These are phyloP conservation scores for Pogonomyrmex californicus DNA, from an alignment of 1,140 invertebrate species.

Conservation along the genomic window DNA sequence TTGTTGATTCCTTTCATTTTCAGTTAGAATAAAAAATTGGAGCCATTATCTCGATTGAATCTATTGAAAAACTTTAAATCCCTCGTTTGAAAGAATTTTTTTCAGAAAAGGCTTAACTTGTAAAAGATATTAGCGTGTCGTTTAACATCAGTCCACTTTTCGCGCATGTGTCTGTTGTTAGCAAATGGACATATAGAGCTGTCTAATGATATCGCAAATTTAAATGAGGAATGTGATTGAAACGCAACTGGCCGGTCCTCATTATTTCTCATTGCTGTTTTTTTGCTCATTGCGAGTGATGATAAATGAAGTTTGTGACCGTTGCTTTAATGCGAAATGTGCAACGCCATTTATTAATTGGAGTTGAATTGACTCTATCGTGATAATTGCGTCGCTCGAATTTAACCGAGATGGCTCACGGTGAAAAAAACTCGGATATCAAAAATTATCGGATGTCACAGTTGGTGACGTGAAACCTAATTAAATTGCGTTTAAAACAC, in stretches of 20 bases:
- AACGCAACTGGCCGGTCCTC: neutral
- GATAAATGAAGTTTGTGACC: neutral
- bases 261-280: neutral
- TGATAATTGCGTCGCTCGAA: neutral
- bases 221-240: neutral
- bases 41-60: no score
- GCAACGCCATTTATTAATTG: slow-evolving; percentile 35
- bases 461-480: neutral
- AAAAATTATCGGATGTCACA: neutral
- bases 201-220: neutral
- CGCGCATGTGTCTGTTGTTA: neutral
- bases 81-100: no score
- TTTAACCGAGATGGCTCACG: neutral
- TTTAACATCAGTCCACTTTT: neutral
- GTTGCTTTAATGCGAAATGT: slow-evolving; percentile 28
- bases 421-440: slow-evolving; percentile 17
- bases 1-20: no score
- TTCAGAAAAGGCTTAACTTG: neutral
- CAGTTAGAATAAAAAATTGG: no score
- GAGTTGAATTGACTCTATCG: neutral
- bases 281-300: neutral
- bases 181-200: neutral
- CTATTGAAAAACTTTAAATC: no score
- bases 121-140: neutral
- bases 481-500: neutral